Evolutionary conservation across 1,140 invertebrate species (phyloP), one percentile per base, ranked within the genome.

Genomic region (Tetragnatha versicolor): DNA sequence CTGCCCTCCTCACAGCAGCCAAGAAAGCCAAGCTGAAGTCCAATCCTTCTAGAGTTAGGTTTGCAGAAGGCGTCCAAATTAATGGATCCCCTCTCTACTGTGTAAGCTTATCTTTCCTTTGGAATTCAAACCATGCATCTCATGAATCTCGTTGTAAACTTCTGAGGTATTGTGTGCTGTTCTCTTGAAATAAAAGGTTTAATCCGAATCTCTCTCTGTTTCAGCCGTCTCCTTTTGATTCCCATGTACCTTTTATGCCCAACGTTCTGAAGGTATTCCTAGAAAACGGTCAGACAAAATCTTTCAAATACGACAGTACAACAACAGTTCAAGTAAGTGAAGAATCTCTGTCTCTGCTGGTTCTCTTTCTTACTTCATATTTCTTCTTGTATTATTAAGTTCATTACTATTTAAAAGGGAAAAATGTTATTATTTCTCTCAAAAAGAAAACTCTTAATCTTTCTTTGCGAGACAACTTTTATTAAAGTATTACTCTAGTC

Each of bases 251-350:
- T 17, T 92, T 94, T 35, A 94, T 96, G 91, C 94, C 94, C 12
- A 96, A 97, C 10, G 88, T 97, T 29, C 95, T 96, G 87, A 94
- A 95, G 35, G 89, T 91, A 25, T 96, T 95, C 84, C 88, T 97
- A 25, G 95, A 97, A 86, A 97, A 97, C 85, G 94, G 95, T 3
- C 95, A 97, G 86, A 97, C 95, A 3, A 96, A 96, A 85, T 96
- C 94, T n/a, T 97, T 97, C 86, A 96, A 96, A 85, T 97, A 97
- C 84, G 94, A 97, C 86, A 90, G 91, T 29, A 93, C 90, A 60
- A 97, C 95, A 17, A 94, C 93, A 3, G 94, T 97, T 1, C 90
- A 86, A 69, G 81, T 82, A 45, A 66, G 53, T 9, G n/a, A n/a
- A n/a, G n/a, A n/a, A n/a, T n/a, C n/a, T n/a, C n/a, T n/a, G n/a